Evolutionary conservation across 2,797 vertebrate species (phyloP).

Genomic region (Gallinago stenura): DNA sequence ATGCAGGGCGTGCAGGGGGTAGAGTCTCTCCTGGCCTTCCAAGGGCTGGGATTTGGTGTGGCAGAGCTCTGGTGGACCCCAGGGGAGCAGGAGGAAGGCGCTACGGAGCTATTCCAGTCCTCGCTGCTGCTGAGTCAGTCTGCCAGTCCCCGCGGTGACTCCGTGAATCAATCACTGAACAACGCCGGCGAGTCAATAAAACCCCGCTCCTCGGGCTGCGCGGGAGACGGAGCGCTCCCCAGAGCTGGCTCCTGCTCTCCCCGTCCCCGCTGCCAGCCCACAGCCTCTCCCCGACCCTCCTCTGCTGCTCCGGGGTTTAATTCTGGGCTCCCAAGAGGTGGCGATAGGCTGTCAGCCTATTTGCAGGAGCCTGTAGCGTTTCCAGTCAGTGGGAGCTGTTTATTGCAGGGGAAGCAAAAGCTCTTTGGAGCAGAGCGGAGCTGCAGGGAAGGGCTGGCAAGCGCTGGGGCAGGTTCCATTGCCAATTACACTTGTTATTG

Average conservation of each 20-base stretch:
- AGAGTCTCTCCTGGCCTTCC: neutral
- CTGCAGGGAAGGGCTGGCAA: neutral
- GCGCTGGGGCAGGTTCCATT: neutral
- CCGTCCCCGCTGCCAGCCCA: neutral
- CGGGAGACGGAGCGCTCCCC: neutral
- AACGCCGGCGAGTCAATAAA: neutral
- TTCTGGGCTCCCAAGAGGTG: neutral
- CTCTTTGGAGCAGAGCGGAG: neutral
- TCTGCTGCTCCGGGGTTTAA: neutral
- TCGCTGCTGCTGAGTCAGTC: neutral
- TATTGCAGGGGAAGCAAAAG: neutral
- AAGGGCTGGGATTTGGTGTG: neutral
- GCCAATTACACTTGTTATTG: constrained; percentile 49
- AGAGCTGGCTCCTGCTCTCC: accelerated
- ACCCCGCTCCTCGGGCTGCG: neutral
- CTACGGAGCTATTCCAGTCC: neutral
- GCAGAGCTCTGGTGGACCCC: neutral
- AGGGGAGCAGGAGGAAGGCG: neutral
- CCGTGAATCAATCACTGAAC: neutral
- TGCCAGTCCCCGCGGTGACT: neutral
- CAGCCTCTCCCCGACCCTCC: neutral
- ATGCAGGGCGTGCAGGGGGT: neutral
- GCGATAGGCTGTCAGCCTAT: neutral
- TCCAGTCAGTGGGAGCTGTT: neutral
- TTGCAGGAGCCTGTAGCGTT: neutral